These are phyloP conservation scores for Anarhynchus alexandrinus DNA, from an alignment of 2,113 vertebrate genomes.

Conservation along the genomic window DNA sequence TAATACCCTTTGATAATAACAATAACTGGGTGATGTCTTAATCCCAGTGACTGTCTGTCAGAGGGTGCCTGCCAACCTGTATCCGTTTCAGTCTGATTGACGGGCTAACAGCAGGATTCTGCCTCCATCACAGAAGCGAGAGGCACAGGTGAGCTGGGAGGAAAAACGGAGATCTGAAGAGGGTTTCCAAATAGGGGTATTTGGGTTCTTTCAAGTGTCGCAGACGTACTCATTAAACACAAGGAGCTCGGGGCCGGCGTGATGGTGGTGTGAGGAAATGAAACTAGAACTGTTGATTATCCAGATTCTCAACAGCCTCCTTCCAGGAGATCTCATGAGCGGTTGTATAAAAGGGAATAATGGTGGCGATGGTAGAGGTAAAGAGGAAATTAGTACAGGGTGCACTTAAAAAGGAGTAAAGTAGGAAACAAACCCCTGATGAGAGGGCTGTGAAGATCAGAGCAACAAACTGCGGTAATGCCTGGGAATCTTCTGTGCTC, in stretches of 20 bases:
- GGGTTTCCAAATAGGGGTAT: slow-evolving; percentile 24
- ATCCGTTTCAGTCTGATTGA: slow-evolving; percentile 27
- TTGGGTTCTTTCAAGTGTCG: slow-evolving; percentile 40
- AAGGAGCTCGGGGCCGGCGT: slow-evolving; percentile 5
- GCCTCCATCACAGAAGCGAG: not conserved
- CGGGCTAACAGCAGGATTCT: slow-evolving; percentile 54
- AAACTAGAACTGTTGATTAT: slow-evolving; percentile 52
- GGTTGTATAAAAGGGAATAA: slow-evolving; percentile 12
- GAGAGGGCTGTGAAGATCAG: not conserved
- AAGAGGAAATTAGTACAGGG: slow-evolving; percentile 34
- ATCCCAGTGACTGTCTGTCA: slow-evolving; percentile 8
- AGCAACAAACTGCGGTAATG: not conserved
- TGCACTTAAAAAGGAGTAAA: slow-evolving; percentile 30
- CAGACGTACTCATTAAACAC: slow-evolving; percentile 52
- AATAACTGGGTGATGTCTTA: slow-evolving; percentile 39
- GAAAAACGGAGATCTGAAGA: slow-evolving; percentile 40
- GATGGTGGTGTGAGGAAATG: slow-evolving; percentile 21
- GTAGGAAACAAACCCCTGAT: slow-evolving; percentile 36
- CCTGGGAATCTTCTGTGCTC: not conserved
- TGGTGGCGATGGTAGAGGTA: not conserved
- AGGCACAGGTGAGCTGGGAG: slow-evolving; percentile 49
- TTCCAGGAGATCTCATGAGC: slow-evolving; percentile 37
- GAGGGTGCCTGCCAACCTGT: slow-evolving; percentile 24
- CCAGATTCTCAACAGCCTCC: slow-evolving; percentile 50
- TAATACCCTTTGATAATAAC: slow-evolving; percentile 18